Evolutionary conservation across 2,888 invertebrate genomes (phyloP).

Genomic region (Trachelus stipa): DNA sequence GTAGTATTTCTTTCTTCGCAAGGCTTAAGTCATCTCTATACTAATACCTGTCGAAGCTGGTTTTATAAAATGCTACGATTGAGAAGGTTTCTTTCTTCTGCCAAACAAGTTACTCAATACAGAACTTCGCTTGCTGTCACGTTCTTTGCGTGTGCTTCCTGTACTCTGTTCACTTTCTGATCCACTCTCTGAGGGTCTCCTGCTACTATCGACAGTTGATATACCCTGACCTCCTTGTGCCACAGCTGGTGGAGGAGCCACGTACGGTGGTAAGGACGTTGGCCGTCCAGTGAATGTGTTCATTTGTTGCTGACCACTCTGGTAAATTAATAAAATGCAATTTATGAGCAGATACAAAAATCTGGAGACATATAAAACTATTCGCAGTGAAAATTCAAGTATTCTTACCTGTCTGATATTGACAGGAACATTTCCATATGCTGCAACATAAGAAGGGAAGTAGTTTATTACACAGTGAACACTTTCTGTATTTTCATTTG

Average conservation of each 20-base stretch:
- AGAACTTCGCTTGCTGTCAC: constrained; percentile 61
- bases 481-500: constrained; percentile 9
- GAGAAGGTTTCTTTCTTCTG: constrained; percentile 62
- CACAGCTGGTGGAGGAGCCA: constrained; percentile 64
- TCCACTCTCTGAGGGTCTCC: constrained; percentile 63
- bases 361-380: background rate
- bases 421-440: constrained; percentile 63
- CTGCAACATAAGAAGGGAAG: constrained; percentile 53
- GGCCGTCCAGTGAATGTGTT: constrained; percentile 61
- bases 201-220: constrained; percentile 53
- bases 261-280: constrained; percentile 66
- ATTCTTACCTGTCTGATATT: constrained; percentile 59
- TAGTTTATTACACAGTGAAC: background rate
- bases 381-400: background rate
- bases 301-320: constrained; percentile 48
- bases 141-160: constrained; percentile 61
- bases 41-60: background rate
- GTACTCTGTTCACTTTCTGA: constrained; percentile 66
- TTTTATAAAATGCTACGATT: constrained; percentile 48
- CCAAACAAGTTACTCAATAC: constrained; percentile 62
- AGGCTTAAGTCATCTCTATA: background rate
- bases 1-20: background rate
- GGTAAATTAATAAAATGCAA: constrained; percentile 10
- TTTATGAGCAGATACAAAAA: background rate
- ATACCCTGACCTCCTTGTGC: constrained; percentile 50